Base-by-base conservation (phyloP, 2,113 vertebrate genomes). In the Astatotilapia flaviijosephi region DNA sequence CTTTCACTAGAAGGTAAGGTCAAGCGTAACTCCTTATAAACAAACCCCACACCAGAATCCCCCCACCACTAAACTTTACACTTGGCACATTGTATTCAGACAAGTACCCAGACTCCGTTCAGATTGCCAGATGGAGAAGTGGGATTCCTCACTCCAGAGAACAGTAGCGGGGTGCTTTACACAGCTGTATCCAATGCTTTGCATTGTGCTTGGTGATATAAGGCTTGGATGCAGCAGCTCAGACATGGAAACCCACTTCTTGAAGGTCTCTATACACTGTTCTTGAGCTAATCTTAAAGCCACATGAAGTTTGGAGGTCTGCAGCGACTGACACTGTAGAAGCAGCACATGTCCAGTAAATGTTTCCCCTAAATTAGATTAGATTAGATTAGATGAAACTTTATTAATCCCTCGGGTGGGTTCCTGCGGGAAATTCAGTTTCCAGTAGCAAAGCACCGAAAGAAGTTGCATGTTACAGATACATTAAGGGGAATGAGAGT, bases 151-250 rank as follows among this genome's bases (percentile, higher is more conserved):
- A 37, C 60, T 12, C 4, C 60, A 65, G 31, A 0, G 60, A 37
- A 13, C 0, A 65, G 60, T 13, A 65, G 19, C 0, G 0, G 60
- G 0, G 60, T 65, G 33, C 19, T 65, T 21, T 37, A 65, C 33
- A 37, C 10, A 8, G 33, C 60, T 37, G 33, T 13, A 2, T 21
- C 33, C 3, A 0, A 65, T 37, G 60, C 60, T 21, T 13, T 65
- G 17, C 4, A 3, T 65, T 65, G 31, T n/a, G 60, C 31, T 65
- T 65, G 60, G 17, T 37, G 6, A 35, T 65, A n/a, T 65, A n/a
- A n/a, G 3, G 31, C 60, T 37, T 65, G 60, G 17, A 65, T 65
- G 60, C 17, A 65, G 10, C 1, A 0, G 60, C 19, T 65, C 60
- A 12, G 33, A 19, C 33, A 65, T 13, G 60, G 6, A 65, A 65